phyloP scores from a whole-genome alignment of 2,888 invertebrate genomes.

The Platynereis dumerilii region DNA sequence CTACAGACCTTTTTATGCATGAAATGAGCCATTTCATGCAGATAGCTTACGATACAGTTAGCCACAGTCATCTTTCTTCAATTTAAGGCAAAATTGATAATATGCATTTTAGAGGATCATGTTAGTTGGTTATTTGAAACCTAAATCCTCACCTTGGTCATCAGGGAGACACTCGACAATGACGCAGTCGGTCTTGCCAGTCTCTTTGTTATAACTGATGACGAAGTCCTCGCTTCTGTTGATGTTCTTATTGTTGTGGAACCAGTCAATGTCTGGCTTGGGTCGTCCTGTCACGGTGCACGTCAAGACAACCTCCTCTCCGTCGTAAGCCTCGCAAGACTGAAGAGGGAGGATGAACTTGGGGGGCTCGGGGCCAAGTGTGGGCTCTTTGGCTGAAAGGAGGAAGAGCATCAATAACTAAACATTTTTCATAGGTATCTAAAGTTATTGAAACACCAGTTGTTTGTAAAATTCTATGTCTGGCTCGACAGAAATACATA shows the following conservation, averaged over 20 bases:
- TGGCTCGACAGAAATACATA: no score
- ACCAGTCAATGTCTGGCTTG: constrained; percentile 59
- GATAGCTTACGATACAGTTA: no score
- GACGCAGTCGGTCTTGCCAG: constrained; percentile 57
- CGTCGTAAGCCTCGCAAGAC: constrained; percentile 47
- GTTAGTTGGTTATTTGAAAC: no score
- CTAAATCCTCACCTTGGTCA: constrained; percentile 51
- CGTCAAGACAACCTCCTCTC: constrained; percentile 54
- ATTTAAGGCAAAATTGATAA: no score
- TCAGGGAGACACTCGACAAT: constrained; percentile 63
- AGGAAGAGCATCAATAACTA: no score
- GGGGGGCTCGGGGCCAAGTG: constrained; percentile 42
- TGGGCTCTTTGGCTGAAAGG: constrained; percentile 30
- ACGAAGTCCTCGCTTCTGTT: constrained; percentile 62
- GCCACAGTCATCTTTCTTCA: no score
- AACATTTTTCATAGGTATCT: no score
- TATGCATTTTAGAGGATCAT: no score
- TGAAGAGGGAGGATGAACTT: constrained; percentile 50
- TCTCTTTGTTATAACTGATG: constrained; percentile 57
- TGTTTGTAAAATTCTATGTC: no score
- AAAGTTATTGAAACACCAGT: no score
- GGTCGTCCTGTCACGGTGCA: constrained; percentile 58
- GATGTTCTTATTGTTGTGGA: constrained; percentile 61
- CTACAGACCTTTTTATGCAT: no score
- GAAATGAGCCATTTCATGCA: no score